These are phyloP conservation scores for Brienomyrus brachyistius DNA, from an alignment of 2,113 vertebrate genomes.

Conservation along the genomic window DNA sequence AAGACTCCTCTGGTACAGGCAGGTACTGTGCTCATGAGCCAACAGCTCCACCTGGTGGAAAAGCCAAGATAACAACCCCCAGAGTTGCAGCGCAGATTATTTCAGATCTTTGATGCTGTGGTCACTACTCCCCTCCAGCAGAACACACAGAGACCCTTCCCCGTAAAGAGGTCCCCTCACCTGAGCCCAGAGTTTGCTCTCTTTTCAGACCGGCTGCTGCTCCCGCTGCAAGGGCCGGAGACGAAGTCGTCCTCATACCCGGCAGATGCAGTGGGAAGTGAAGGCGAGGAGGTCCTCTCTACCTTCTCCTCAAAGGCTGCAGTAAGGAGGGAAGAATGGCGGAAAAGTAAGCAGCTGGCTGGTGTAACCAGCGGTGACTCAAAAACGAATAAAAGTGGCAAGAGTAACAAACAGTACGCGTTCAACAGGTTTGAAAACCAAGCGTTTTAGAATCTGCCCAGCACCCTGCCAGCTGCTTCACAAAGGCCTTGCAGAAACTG, in stretches of 20 bases:
- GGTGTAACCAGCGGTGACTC: not conserved
- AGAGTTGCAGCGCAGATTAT: not conserved
- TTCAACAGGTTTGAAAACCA: not conserved
- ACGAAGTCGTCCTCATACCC: slow-evolving; percentile 82
- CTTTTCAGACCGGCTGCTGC: slow-evolving; percentile 59
- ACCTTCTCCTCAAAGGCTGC: slow-evolving; percentile 63
- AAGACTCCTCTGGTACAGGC: not conserved
- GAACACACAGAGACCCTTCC: not conserved
- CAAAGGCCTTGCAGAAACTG: slow-evolving; percentile 28
- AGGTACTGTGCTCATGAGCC: slow-evolving; percentile 15
- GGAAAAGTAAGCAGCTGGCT: not conserved
- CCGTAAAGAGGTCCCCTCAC: slow-evolving; percentile 48
- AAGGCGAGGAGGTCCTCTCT: slow-evolving; percentile 45
- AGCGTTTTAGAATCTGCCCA: not conserved
- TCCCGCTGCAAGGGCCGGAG: slow-evolving; percentile 66
- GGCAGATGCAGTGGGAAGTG: slow-evolving; percentile 48
- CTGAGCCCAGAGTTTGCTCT: slow-evolving; percentile 61
- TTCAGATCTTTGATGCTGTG: not conserved
- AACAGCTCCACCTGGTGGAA: slow-evolving; percentile 43
- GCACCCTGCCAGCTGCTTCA: not conserved
- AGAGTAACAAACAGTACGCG: not conserved
- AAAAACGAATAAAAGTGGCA: not conserved
- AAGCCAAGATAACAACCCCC: not conserved
- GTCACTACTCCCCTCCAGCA: not conserved
- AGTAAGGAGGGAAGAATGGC: slow-evolving; percentile 14